These are phyloP conservation scores for Arothron firmamentum DNA, from an alignment of 2,113 vertebrate species.

Conservation along the genomic window DNA sequence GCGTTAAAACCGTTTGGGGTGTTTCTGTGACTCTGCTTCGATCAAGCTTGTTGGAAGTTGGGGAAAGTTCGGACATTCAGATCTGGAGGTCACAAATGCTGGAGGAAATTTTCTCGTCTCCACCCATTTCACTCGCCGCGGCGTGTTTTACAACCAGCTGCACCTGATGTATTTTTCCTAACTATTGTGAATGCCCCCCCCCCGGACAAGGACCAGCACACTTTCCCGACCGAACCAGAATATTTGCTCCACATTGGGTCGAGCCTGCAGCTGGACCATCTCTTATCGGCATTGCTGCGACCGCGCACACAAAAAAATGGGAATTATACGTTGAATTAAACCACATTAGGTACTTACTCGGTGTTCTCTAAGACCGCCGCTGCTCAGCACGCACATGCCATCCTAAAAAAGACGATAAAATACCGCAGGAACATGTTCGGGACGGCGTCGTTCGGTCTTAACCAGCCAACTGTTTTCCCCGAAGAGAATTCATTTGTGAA, in stretches of 20 bases:
- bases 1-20: too few relatives aligned
- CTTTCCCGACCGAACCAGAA: too few relatives aligned
- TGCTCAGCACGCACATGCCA: not conserved
- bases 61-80: not conserved
- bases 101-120: conserved; percentile 28
- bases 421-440: not conserved
- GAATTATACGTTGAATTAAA: not conserved
- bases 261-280: not conserved
- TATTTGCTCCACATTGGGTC: not conserved
- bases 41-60: too few relatives aligned
- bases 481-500: conserved; percentile 2
- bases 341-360: conserved; percentile 36
- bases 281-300: not conserved
- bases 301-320: not conserved
- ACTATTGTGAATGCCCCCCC: not conserved
- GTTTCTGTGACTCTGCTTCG: too few relatives aligned
- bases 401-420: not conserved
- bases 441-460: not conserved
- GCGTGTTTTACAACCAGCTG: not conserved
- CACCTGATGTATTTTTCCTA: not conserved
- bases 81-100: not conserved
- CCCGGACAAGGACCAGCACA: not conserved
- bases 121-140: conserved; percentile 39
- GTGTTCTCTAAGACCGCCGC: not conserved
- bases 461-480: not conserved